phyloP scores from a whole-genome alignment of 2,113 vertebrate genomes.

The Pavo muticus region DNA sequence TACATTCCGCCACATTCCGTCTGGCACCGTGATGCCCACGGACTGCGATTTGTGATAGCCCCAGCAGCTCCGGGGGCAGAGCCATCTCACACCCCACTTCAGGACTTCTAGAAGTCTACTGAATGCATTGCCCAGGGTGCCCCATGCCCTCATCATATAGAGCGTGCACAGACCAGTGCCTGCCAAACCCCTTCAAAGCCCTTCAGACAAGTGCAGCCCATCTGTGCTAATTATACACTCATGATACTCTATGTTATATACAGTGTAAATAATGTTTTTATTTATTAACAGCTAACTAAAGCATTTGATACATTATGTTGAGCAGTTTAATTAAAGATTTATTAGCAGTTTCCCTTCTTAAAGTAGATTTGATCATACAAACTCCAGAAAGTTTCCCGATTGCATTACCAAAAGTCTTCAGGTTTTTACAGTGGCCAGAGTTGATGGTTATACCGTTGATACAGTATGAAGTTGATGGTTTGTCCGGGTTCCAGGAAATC shows the following conservation, averaged over 20 bases:
- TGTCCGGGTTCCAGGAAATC: too few species aligned
- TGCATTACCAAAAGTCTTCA: not conserved
- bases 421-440: not conserved
- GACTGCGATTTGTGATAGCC: too few species aligned
- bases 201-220: not conserved
- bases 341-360: not conserved
- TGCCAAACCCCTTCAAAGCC: too few species aligned
- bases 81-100: not conserved
- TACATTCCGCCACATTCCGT: too few species aligned
- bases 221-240: too few species aligned
- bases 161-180: not conserved
- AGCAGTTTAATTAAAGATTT: not conserved
- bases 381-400: not conserved
- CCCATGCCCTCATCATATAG: not conserved
- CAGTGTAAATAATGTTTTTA: not conserved
- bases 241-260: not conserved
- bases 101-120: not conserved
- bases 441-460: too few species aligned
- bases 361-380: not conserved
- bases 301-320: not conserved
- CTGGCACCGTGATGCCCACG: fast-evolving
- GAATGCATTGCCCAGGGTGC: too few species aligned
- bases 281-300: not conserved
- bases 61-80: not conserved
- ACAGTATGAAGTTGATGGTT: too few species aligned